Evolutionary conservation across 2,113 vertebrate genomes (phyloP), one percentile per base, ranked within the genome.

Genomic region (Coptodon rendalli): DNA sequence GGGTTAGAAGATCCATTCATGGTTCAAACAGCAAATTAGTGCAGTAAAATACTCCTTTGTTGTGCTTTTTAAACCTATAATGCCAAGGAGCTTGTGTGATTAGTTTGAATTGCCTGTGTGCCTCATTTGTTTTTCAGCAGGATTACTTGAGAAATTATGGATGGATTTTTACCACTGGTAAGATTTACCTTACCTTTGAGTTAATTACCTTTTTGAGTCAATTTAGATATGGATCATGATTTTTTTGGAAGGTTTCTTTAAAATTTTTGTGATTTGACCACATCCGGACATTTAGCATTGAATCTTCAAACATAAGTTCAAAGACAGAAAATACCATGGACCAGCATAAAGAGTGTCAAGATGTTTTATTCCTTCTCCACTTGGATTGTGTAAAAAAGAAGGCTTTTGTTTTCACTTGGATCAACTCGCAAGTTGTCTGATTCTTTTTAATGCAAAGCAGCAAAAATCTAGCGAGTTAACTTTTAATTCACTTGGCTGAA

Each of bases 401-500:
- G 24, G 16, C 24, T 50, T 76, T 78, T 78, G 16, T 78, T 78
- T 31, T 78, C 16, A 50, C 71, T 50, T 31, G 27, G 16, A 78
- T 78, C 73, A 31, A 31, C 73, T 52, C 5, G 45, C 45, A 78
- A 78, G 6, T 78, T 50, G 27, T 78, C 16, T 87, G 8, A 52
- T 13, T 63, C 45, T 81, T 86, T 78, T 78, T 81, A 40, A 83
- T 79, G 29, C 63, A 81, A 78, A 68, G 59, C 17, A 83, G 61
- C 53, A n/a, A 71, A 85, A 48, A 38, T 29, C 9, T 31, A 76
- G 34, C 14, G 6, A 82, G 56, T 61, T 82, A 80, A 40, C 79
- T 54, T 81, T 82, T 56, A 45, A 78, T 81, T 76, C 82, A 59
- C 54, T 73, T 45, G 83, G 66, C 19, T 88, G 50, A 81, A 86